Base-by-base conservation (phyloP, 2,797 vertebrate species). In the Enteromius radiatus region DNA sequence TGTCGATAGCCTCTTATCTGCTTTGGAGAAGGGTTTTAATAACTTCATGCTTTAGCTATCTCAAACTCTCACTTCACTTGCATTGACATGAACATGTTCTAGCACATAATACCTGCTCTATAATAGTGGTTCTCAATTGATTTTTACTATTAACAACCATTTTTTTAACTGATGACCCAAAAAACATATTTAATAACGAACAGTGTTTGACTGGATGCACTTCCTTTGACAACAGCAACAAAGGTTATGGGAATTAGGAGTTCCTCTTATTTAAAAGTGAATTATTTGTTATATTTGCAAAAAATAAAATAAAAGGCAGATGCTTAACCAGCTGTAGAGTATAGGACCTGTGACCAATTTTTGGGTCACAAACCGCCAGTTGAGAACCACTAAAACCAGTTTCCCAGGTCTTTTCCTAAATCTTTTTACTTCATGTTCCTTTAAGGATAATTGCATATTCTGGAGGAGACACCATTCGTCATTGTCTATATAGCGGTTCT, bases 391-490 rank as follows among this genome's bases (percentile, higher is more conserved):
- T 64, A 9, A 64, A 36, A 68, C 8, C 26, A 19, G 2, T 19
- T 68, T 31, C 33, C 6, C 49, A 5, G 12, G 36, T 74, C 19
- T 43, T 11, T 70, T 71, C 23, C 15, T 45, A 61, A 47, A 47
- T 14, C 4, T 47, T 15, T 68, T 21, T 56, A 41, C 63, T 59
- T 70, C 5, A 63, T 81, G 63, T 83, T 43, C 41, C 31, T 70
- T 68, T 81, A 95, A 94, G 93, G 92, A 90, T 88, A 86, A 89
- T 82, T 89, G 86, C 36, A 9, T 63, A 78, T 87, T 85, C 21
- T 86, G 15, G 28, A 63, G 28, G 61, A 17, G 28, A 63, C 28
- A 1, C 84, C 56, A 82, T 86, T 2, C 93, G 92, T 89, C 93
- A 86, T 89, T 85, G 89, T 73, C 31, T 54, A 23, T 38, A 21